Percentiles rank a stretch among this genome's conserved stretches.
These are phyloP conservation scores for Megalonaias nervosa DNA, from an alignment of 1,140 invertebrate genomes.

Conservation along the genomic window DNA sequence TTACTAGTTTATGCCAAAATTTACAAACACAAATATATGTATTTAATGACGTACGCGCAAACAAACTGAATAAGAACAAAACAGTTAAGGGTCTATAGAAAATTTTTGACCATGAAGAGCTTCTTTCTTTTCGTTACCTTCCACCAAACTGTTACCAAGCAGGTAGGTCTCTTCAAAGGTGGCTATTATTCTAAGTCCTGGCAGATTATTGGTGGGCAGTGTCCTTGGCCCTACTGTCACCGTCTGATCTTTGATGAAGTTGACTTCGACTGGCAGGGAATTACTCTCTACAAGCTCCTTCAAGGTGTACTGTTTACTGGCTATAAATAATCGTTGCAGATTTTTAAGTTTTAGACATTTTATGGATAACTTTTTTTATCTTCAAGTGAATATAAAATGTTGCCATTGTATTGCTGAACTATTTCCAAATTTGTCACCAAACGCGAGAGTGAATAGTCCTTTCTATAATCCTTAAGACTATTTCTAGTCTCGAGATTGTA, in stretches of 20 bases:
- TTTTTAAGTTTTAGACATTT: neutral
- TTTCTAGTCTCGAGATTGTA: too few relatives aligned
- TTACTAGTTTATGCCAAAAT: too few relatives aligned
- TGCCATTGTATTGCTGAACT: too few relatives aligned
- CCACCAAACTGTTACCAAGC: constrained; percentile 13
- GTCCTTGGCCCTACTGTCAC: constrained; percentile 8
- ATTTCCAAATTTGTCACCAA: neutral
- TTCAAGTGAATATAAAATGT: neutral
- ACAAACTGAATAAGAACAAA: too few relatives aligned
- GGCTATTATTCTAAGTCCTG: constrained; percentile 6
- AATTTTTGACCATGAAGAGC: too few relatives aligned
- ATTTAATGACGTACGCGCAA: too few relatives aligned
- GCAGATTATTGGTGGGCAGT: constrained; percentile 19
- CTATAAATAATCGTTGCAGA: neutral
- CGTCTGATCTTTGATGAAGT: constrained; percentile 15
- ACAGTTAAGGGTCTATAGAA: too few relatives aligned
- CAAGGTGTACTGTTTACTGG: constrained; percentile 2
- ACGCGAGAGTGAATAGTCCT: neutral
- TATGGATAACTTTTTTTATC: neutral
- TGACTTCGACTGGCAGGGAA: constrained; percentile 2
- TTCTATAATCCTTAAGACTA: too few relatives aligned
- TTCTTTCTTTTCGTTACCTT: constrained; percentile 9
- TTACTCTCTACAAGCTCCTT: neutral
- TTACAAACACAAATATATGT: too few relatives aligned
- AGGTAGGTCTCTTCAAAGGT: constrained; percentile 21